Evolutionary conservation across 2,888 invertebrate genomes (phyloP).

Genomic region (Latrodectus elegans): DNA sequence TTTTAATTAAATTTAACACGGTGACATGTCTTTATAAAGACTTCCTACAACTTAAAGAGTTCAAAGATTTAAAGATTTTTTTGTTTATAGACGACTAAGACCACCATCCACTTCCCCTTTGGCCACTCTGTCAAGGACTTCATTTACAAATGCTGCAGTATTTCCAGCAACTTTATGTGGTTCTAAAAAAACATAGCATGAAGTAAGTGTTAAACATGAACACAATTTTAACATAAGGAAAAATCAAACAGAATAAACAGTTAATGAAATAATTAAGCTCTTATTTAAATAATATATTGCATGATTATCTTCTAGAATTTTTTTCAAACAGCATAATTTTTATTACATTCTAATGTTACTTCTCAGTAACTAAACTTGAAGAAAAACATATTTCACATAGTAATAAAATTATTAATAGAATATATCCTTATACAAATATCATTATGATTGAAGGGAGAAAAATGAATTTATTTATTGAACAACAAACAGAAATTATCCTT

Average conservation of each 20-base stretch:
- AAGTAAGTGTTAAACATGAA: background rate
- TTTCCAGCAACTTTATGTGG: conserved; percentile 84
- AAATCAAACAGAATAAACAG: background rate
- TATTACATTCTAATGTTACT: no score
- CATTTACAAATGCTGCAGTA: conserved; percentile 95
- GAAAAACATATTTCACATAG: no score
- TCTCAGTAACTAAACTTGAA: no score
- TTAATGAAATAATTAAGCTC: no score
- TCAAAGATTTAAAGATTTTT: background rate
- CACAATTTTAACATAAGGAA: background rate
- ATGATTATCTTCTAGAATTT: no score
- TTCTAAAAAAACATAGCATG: conserved; percentile 11
- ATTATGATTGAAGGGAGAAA: no score
- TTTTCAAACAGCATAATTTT: no score
- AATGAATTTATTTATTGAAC: no score
- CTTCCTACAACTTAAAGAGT: background rate
- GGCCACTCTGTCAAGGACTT: conserved; percentile 89
- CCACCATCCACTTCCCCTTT: conserved; percentile 86
- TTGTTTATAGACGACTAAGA: conserved; percentile 44
- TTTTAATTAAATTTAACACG: background rate
- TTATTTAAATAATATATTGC: no score
- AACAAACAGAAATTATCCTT: no score
- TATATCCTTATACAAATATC: no score
- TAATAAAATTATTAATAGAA: no score
- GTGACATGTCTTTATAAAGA: background rate